A percentile compares a stretch with the other conserved stretches of the same genome.
Conservation (phyloP, 2,113 vertebrate genomes). For the Chaetodon trifascialis region DNA sequence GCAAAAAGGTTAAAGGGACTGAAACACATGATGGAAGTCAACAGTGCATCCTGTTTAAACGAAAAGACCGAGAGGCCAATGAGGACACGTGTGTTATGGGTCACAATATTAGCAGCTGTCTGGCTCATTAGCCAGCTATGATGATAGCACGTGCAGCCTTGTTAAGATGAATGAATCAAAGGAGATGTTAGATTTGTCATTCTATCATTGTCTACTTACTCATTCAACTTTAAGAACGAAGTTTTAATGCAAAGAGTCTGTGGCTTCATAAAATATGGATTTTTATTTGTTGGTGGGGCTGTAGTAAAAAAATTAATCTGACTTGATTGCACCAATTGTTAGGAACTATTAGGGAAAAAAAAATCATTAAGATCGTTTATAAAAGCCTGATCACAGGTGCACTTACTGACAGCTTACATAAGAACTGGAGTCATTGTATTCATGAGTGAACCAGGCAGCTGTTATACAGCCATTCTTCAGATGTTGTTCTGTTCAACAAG, state of each 20-base stretch:
- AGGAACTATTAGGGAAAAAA: too few species aligned
- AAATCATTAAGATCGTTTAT: not conserved
- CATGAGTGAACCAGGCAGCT: slow-evolving; percentile 30
- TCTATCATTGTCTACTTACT: not conserved
- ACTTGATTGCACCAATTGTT: not conserved
- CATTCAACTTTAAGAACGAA: not conserved
- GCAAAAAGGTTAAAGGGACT: slow-evolving; percentile 29
- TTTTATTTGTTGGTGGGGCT: too few species aligned
- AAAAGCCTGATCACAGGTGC: not conserved
- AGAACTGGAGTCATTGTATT: not conserved
- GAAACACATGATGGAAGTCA: not conserved
- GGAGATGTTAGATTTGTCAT: too few species aligned
- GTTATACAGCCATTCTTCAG: slow-evolving; percentile 33
- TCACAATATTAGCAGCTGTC: not conserved
- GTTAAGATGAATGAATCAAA: too few species aligned
- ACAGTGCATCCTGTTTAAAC: not conserved
- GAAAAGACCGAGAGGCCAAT: not conserved
- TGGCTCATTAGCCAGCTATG: too few species aligned
- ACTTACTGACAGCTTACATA: not conserved
- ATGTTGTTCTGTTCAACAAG: slow-evolving; percentile 24
- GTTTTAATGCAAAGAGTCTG: not conserved
- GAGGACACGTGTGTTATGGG: not conserved
- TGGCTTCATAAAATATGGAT: not conserved
- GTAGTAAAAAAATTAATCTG: not conserved
- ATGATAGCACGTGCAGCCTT: too few species aligned